These are phyloP conservation scores for Gryllus bimaculatus DNA, from an alignment of 1,140 invertebrate species.

Conservation along the genomic window DNA sequence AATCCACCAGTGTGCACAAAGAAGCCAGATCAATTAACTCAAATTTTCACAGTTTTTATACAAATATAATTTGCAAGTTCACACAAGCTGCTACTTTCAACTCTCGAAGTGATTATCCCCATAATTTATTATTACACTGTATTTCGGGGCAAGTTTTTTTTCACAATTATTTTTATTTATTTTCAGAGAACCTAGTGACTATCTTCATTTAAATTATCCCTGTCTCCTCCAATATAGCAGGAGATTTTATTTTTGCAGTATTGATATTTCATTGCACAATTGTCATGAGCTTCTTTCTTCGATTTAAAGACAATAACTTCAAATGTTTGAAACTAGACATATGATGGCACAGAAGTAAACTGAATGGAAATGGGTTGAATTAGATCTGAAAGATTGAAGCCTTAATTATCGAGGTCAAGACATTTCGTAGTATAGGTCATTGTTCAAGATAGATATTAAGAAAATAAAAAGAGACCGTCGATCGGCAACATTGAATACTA, in stretches of 20 bases:
- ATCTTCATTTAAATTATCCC: not conserved
- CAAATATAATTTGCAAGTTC: not conserved
- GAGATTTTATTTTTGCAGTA: not conserved
- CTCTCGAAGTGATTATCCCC: no score
- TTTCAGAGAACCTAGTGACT: not conserved
- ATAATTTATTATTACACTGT: not conserved
- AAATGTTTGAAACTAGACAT: not conserved
- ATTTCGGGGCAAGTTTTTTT: not conserved
- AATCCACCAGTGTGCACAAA: not conserved
- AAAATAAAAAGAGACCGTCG: not conserved
- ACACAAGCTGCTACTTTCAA: no score
- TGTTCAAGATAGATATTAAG: not conserved
- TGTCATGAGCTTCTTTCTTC: not conserved
- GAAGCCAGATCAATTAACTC: slow-evolving; percentile 6
- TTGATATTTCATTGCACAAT: not conserved
- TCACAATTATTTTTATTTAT: not conserved
- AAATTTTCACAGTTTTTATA: not conserved
- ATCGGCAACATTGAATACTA: not conserved
- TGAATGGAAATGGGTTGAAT: not conserved
- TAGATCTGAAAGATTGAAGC: not conserved
- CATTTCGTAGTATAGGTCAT: not conserved
- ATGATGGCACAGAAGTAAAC: not conserved
- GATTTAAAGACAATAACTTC: not conserved
- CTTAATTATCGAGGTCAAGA: not conserved
- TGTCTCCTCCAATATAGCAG: not conserved